Evolutionary conservation across 2,797 vertebrate species (phyloP), one percentile per base, ranked within the genome.

Genomic region (Melanotaenia boesemani): DNA sequence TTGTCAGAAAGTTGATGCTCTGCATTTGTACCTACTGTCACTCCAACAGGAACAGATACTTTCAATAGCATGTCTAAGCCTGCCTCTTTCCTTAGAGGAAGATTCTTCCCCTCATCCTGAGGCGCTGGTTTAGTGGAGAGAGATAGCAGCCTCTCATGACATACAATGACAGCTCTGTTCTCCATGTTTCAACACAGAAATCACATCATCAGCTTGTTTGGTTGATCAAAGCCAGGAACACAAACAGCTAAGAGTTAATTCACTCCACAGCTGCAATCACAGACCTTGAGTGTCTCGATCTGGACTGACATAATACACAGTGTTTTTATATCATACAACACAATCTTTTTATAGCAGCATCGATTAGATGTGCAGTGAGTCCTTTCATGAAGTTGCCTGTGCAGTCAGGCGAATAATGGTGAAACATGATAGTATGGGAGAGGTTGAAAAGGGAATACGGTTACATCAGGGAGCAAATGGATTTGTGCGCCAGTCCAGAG

Each of bases 181-280:
- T 58, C 48, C 3, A 3, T 28, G 6, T 30, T 46, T 70, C 41
- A 54, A 59, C 18, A 63, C 34, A 10, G 50, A 61, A 69, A 63
- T 58, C 62, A 39, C 41, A 16, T 64, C 72, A 46, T 54, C 2
- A 18, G 65, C 63, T 74, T 61, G 39, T 77, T 67, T 16, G 26
- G 13, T n/a, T 16, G 67, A 80, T 85, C 52, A 75, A 70, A 82
- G 58, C 22, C 58, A 55, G 15, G 22, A 59, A 62, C 28, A 6
- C 0, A 6, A 63, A 24, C 28, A 8, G 12, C 48, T 18, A 30
- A 48, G 30, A 13, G 64, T 69, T 72, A 46, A 74, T 64, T 76
- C 16, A n/a, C 26, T 57, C 62, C 34, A 20, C 86, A 87, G 81
- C 81, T 86, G 84, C 74, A 61, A 69, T 75, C 82, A 72, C 71